Evolutionary conservation across 2,113 vertebrate species (phyloP).

Genomic region (Campylorhamphus procurvoides): DNA sequence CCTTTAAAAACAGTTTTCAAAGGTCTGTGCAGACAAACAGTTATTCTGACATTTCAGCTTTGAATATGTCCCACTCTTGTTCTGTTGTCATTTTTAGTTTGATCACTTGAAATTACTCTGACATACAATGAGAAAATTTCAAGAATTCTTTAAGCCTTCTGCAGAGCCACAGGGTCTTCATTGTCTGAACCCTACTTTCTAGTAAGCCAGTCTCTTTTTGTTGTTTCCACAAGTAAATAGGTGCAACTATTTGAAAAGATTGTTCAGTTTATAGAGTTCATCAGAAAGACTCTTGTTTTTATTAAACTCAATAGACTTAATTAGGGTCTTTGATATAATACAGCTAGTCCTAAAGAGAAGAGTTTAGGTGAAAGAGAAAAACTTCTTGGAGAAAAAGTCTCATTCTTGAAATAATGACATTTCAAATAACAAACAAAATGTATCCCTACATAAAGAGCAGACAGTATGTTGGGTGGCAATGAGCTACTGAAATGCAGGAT

Average conservation of each 20-base stretch:
- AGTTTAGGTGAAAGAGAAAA: constrained; percentile 51
- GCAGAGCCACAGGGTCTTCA: not conserved
- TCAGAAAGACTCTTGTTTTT: not conserved
- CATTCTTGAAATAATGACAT: constrained; percentile 35
- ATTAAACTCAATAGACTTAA: not conserved
- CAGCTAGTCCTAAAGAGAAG: constrained; percentile 15
- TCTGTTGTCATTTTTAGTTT: not conserved
- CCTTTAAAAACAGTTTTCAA: not conserved
- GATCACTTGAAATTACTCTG: not conserved
- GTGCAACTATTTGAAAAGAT: not conserved
- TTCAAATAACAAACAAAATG: constrained; percentile 46
- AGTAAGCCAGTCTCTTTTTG: not conserved
- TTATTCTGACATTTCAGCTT: not conserved
- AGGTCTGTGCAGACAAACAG: not conserved
- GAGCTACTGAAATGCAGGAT: not conserved
- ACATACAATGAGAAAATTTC: not conserved
- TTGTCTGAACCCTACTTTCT: not conserved
- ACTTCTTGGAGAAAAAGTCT: constrained; percentile 52
- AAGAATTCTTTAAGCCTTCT: not conserved
- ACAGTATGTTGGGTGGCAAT: not conserved
- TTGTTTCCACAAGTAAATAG: not conserved
- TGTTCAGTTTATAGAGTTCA: not conserved
- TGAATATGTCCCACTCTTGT: not conserved
- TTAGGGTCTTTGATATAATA: constrained; percentile 13
- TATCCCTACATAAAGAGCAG: constrained; percentile 5